phyloP scores from a whole-genome alignment of 2,888 invertebrate genomes.

The Perizoma affinitatum region DNA sequence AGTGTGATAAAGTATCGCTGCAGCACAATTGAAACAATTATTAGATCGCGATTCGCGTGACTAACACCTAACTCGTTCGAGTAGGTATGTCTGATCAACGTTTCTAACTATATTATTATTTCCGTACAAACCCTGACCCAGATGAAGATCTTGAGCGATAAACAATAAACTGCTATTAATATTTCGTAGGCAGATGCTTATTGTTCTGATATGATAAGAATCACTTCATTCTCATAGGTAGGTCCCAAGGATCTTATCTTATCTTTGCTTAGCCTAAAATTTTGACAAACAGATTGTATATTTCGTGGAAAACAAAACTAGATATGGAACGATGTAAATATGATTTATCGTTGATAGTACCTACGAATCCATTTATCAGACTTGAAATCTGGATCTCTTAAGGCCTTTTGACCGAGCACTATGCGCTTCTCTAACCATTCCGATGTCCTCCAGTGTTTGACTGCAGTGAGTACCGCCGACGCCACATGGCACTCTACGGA shows the following conservation, averaged over 20 bases:
- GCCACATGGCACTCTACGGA: constrained; percentile 91
- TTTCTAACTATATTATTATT: constrained; percentile 23
- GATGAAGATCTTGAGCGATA: constrained; percentile 38
- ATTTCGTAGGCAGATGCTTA: not conserved
- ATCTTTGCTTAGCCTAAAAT: constrained; percentile 21
- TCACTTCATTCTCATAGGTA: constrained; percentile 24
- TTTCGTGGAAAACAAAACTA: not conserved
- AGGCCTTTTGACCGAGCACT: no score
- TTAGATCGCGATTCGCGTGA: no score
- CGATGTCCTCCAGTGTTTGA: constrained; percentile 90
- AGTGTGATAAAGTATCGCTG: no score
- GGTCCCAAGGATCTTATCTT: constrained; percentile 10
- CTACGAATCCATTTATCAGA: no score
- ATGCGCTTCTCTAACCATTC: not conserved
- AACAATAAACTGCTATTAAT: not conserved
- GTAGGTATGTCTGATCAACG: not conserved
- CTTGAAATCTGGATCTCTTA: no score
- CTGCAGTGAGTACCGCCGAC: constrained; percentile 95
- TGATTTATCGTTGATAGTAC: no score
- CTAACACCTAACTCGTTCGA: no score
- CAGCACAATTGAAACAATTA: no score
- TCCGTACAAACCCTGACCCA: constrained; percentile 56
- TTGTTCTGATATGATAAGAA: constrained; percentile 38
- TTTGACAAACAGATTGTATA: constrained; percentile 2
- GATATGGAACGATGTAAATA: no score